Conservation (phyloP, 1,140 invertebrate genomes). For the Drosophila ficusphila region DNA sequence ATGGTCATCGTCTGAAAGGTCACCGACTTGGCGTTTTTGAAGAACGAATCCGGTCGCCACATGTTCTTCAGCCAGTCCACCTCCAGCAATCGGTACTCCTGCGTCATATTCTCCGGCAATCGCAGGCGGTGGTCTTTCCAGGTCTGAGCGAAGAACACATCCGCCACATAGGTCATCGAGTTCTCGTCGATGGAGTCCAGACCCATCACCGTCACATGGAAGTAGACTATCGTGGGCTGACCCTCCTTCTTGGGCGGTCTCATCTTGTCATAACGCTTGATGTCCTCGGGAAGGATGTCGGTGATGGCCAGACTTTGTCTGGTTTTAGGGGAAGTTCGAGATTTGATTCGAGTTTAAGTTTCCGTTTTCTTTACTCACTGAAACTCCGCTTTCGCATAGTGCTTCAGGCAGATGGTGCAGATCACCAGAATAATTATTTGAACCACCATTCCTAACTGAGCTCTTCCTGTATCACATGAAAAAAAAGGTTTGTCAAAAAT, state of each 20-base stretch:
- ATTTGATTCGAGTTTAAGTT: background rate
- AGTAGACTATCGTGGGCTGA: slow-evolving; percentile 93
- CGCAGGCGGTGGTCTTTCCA: slow-evolving; percentile 95
- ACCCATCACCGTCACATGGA: slow-evolving; percentile 97
- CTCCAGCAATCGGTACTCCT: slow-evolving; percentile 93
- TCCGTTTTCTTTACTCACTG: slow-evolving; percentile 64
- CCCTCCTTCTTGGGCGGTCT: slow-evolving; percentile 94
- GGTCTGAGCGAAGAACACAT: slow-evolving; percentile 96
- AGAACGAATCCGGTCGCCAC: slow-evolving; percentile 95
- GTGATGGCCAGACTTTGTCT: slow-evolving; percentile 91
- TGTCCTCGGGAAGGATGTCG: slow-evolving; percentile 93
- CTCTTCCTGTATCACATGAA: background rate
- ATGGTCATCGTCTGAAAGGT: slow-evolving; percentile 97
- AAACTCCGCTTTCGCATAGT: slow-evolving; percentile 74
- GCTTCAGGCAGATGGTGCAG: slow-evolving; percentile 75
- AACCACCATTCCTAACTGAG: slow-evolving; percentile 57
- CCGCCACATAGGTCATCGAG: slow-evolving; percentile 96
- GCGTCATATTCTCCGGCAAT: slow-evolving; percentile 95
- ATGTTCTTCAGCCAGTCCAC: slow-evolving; percentile 95
- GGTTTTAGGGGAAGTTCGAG: background rate
- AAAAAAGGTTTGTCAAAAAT: no score
- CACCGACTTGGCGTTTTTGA: slow-evolving; percentile 95
- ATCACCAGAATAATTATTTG: slow-evolving; percentile 74
- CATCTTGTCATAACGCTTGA: slow-evolving; percentile 95
- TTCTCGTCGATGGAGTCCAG: slow-evolving; percentile 96